Evolutionary conservation across 35 echinoderm and acorn worm species (phyloP).

Genomic region (Antedon bifida): DNA sequence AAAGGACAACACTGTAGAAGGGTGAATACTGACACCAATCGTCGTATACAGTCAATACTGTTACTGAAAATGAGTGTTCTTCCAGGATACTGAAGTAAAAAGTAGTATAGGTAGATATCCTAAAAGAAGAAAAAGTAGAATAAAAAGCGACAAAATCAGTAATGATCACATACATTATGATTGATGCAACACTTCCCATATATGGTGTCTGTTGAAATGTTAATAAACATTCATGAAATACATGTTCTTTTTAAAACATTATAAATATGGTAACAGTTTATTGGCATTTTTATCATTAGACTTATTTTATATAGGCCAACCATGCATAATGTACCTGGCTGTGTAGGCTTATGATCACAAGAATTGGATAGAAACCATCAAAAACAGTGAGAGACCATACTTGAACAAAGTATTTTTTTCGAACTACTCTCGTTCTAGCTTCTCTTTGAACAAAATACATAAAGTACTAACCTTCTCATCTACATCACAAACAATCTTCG

Average conservation of each 20-base stretch:
- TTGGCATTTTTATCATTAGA: no score
- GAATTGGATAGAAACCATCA: no score
- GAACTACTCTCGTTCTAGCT: not conserved
- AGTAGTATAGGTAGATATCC: slow-evolving; percentile 87
- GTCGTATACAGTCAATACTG: slow-evolving; percentile 85
- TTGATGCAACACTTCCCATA: no score
- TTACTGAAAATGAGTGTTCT: slow-evolving; percentile 83
- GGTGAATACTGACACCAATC: slow-evolving; percentile 60
- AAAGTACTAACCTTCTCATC: slow-evolving; percentile 63
- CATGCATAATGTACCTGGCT: no score
- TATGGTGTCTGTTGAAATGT: no score
- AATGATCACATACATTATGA: no score
- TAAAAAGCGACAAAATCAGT: not conserved
- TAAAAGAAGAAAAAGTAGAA: slow-evolving; percentile 14
- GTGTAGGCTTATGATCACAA: no score
- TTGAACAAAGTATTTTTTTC: not conserved
- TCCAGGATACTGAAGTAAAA: slow-evolving; percentile 85
- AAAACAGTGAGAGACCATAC: no score
- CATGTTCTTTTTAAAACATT: no score
- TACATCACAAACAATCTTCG: slow-evolving; percentile 65
- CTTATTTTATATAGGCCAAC: no score
- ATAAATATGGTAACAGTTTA: no score
- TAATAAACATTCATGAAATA: no score
- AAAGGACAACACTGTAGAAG: slow-evolving; percentile 47
- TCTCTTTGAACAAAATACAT: not conserved